Base-by-base conservation (phyloP, 1,140 invertebrate genomes). In the Stegodyphus mimosarum region DNA sequence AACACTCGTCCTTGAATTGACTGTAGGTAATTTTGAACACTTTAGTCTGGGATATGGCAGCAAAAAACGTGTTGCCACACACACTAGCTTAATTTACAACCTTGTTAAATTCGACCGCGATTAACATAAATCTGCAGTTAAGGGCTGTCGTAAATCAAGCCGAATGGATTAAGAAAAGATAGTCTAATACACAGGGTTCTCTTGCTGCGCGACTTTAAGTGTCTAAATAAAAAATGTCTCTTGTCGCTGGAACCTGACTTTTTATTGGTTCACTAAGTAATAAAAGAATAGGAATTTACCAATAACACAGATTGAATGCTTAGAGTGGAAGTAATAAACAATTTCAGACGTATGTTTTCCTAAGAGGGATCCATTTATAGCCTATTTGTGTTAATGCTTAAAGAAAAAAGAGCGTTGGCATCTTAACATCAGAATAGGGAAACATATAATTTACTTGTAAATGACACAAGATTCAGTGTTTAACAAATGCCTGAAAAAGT, bases 11-110 rank as follows among this genome's bases (percentile, higher is more conserved):
- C 50, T 74, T 74, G 53, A 18, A 18, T 15, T 48, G 18, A 11
- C 52, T 74, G 18, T 17, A 18, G n/a, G 33, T 51, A 7, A 15
- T 6, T 13, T 17, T 50, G 51, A n/a, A 48, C 72, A 2, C 51
- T 53, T 53, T 52, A 52, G 48, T 60, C 17, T 66, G 33, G 13
- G 33, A 66, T 17, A 77, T 66, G 74, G 74, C 60, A 64, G 51
- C 33, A 48, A 60, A 60, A 77, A 77, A 77, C 55, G 76, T 78
- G 76, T 78, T 78, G 66, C 76, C 76, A 78, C 76, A 78, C 76
- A 63, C 76, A 78, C 76, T 69, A 78, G 49, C 66, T 53, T 78
- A 78, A 78, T 78, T 78, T 78, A 78, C 63, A 17, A 51, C 76
- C 63, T 78, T 78, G 76, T 78, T 78, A 78, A 69, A 78, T 78